These are phyloP conservation scores for Apis cerana DNA, from an alignment of 1,140 invertebrate genomes.

Conservation along the genomic window DNA sequence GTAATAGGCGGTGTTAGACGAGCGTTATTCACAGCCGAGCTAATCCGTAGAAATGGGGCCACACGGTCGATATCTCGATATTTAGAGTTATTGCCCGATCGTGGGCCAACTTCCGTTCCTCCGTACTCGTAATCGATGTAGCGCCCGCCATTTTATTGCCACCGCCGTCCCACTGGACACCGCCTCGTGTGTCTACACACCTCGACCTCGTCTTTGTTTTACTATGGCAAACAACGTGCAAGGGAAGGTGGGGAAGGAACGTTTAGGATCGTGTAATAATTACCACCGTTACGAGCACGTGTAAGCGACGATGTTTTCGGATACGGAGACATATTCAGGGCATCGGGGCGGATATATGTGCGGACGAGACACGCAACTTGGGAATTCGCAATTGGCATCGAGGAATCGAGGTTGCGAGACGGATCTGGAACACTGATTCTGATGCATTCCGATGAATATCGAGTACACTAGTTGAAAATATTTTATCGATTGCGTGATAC, in stretches of 20 bases:
- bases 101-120: slow-evolving; percentile 55
- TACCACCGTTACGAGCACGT: slow-evolving; percentile 15
- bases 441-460: neutral
- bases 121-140: slow-evolving; percentile 64
- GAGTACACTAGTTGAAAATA: neutral
- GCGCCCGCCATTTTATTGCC: slow-evolving; percentile 59
- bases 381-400: neutral
- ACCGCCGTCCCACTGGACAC: slow-evolving; percentile 46
- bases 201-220: slow-evolving; percentile 19
- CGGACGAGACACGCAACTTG: slow-evolving; percentile 8
- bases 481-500: too few species aligned
- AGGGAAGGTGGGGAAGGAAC: neutral
- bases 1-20: slow-evolving; percentile 42
- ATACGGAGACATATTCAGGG: neutral
- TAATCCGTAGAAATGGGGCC: slow-evolving; percentile 63
- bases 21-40: slow-evolving; percentile 50
- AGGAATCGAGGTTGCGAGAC: slow-evolving; percentile 3
- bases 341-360: neutral
- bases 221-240: slow-evolving; percentile 18
- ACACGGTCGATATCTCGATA: slow-evolving; percentile 65
- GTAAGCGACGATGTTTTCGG: neutral
- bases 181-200: slow-evolving; percentile 41
- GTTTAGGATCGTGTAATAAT: slow-evolving; percentile 47
- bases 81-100: slow-evolving; percentile 68
- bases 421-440: slow-evolving; percentile 6